A percentile compares a stretch with the other conserved stretches of the same genome.
Conservation (phyloP, 2,888 invertebrate genomes). For the Salticus scenicus region DNA sequence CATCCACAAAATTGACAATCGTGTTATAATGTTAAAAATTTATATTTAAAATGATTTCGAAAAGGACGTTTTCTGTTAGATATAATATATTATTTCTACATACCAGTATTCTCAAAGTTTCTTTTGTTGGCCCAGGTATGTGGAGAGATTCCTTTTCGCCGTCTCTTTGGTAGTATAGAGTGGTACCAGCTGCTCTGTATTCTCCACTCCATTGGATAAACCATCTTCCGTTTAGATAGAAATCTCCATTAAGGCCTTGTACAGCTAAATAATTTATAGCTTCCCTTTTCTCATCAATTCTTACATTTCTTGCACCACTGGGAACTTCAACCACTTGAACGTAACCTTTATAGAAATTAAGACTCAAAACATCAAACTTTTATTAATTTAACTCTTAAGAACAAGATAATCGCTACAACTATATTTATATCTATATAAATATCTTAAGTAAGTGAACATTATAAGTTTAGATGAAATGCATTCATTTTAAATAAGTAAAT, state of each 20-base stretch:
- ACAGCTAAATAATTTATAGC: slow-evolving; percentile 89
- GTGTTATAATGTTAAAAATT: too few relatives aligned
- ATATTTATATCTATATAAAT: too few relatives aligned
- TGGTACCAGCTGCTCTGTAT: slow-evolving; percentile 87
- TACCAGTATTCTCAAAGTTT: slow-evolving; percentile 88
- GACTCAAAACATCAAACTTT: too few relatives aligned
- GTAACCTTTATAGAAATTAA: slow-evolving; percentile 79
- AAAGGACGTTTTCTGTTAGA: too few relatives aligned
- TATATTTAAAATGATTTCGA: too few relatives aligned
- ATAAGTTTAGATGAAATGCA: too few relatives aligned
- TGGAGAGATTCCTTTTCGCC: slow-evolving; percentile 86
- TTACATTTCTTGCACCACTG: slow-evolving; percentile 85
- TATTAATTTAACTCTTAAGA: too few relatives aligned
- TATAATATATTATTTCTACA: too few relatives aligned
- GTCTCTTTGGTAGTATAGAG: slow-evolving; percentile 84
- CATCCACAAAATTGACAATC: too few relatives aligned
- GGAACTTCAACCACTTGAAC: slow-evolving; percentile 82
- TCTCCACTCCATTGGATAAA: slow-evolving; percentile 83
- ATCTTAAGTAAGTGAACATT: too few relatives aligned
- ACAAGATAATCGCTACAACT: too few relatives aligned
- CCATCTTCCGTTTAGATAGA: slow-evolving; percentile 87
- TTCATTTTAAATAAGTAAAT: too few relatives aligned
- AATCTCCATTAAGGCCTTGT: slow-evolving; percentile 82
- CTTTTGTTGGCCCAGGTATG: slow-evolving; percentile 87
- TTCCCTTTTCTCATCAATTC: slow-evolving; percentile 84